phyloP scores from a whole-genome alignment of 2,797 vertebrate genomes.

The Siniperca scherzeri region DNA sequence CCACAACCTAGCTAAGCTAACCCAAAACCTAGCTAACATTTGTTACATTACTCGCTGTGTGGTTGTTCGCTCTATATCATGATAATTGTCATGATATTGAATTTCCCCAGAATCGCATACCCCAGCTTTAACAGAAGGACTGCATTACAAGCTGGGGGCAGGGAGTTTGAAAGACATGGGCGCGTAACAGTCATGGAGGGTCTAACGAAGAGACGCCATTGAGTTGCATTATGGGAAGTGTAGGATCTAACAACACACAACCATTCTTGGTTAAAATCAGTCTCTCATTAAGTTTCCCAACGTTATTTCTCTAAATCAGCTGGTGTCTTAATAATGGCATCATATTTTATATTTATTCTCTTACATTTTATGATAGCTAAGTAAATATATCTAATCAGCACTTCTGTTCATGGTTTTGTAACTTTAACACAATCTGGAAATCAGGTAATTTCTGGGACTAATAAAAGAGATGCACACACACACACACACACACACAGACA shows the following conservation, averaged over 20 bases:
- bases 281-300: not conserved
- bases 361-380: not conserved
- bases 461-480: not conserved
- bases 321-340: not conserved
- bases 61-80: too few relatives aligned
- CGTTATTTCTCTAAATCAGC: not conserved
- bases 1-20: too few relatives aligned
- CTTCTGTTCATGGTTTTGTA: not conserved
- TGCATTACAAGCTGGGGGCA: not conserved
- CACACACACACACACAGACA: not conserved
- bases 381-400: not conserved
- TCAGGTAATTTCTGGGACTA: constrained; percentile 2
- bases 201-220: not conserved
- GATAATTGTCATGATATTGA: too few relatives aligned
- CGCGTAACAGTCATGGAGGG: not conserved
- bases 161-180: too few relatives aligned
- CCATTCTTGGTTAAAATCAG: not conserved
- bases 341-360: not conserved
- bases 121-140: not conserved
- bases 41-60: too few relatives aligned
- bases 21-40: too few relatives aligned
- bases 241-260: not conserved
- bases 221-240: too few relatives aligned
- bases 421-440: not conserved
- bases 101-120: too few relatives aligned